phyloP scores from a whole-genome alignment of 1,140 invertebrate species.

The Drosophila baimaii region DNA sequence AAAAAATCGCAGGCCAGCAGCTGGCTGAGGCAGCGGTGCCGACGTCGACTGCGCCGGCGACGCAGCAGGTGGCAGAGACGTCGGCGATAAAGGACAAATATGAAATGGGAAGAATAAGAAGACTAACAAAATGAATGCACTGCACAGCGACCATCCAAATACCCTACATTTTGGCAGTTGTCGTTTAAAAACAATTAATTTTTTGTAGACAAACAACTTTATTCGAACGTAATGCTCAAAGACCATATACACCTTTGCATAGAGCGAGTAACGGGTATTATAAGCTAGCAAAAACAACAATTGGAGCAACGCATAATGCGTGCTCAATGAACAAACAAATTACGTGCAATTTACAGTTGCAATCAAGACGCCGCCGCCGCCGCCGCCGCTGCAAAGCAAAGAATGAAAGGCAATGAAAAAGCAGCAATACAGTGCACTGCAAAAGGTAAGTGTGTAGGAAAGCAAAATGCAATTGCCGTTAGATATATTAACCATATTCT shows the following conservation, averaged over 20 bases:
- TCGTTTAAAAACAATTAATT: too few species aligned
- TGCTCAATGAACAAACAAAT: conserved; percentile 57
- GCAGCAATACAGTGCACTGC: conserved; percentile 1
- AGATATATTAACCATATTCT: conserved; percentile 58
- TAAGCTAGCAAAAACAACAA: conserved; percentile 42
- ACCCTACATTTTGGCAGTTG: not conserved
- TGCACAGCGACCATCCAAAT: not conserved
- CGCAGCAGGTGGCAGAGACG: conserved; percentile 32
- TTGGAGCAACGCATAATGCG: conserved; percentile 47
- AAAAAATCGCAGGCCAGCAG: conserved; percentile 39
- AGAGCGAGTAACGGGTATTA: not conserved
- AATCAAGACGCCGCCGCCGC: conserved; percentile 30
- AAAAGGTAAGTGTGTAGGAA: conserved; percentile 12
- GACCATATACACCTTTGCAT: not conserved
- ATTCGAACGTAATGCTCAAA: not conserved
- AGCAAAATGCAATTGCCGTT: conserved; percentile 46
- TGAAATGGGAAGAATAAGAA: conserved; percentile 39
- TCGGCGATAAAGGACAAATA: conserved; percentile 52
- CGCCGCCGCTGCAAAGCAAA: too few species aligned
- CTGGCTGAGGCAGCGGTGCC: conserved; percentile 1
- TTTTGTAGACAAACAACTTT: not conserved
- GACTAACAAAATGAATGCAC: conserved; percentile 6
- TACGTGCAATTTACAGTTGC: conserved; percentile 46
- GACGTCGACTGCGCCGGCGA: conserved; percentile 10
- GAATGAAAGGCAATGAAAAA: conserved; percentile 16